Base-by-base conservation (phyloP, 2,113 vertebrate genomes). In the Eudyptes chrysolophus region DNA sequence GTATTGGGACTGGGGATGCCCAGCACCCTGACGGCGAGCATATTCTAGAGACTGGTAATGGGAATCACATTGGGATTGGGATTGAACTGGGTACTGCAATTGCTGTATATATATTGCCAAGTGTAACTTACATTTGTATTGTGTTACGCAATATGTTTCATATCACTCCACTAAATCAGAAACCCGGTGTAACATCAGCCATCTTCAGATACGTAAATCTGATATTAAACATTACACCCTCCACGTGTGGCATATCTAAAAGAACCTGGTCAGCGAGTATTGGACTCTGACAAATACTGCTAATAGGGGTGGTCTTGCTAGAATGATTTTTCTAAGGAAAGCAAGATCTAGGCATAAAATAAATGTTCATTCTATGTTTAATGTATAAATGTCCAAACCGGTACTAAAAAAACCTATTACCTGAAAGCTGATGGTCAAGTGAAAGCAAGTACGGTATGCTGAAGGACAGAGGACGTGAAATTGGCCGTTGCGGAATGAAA, bases 1-100 rank as follows among this genome's bases (percentile, higher is more conserved):
- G 40, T 42, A 42, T 42, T 42, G 12, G 12, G 13, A 2, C 8
- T 2, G 3, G 24, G 26, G 17, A 15, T 62, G 51, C 30, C 26
- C 36, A 66, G 27, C 16, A 26, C 36, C 44, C 62, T 80, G 48
- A 21, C 2, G 6, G 16, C 6, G 6, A 58, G 4, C 6, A 3
- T 20, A 0, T 36, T 52, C 77, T 66, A 26, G 34, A 54, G 11
- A 6, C 42, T 1, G 0, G 5, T 3, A 5, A 13, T 27, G 25
- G 46, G 34, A 52, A 25, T 78, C 29, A 21, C 17, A 1, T 2
- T 19, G n/a, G 15, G 72, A 55, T 25, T 65, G 32, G 6, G 29
- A 36, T 10, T 34, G n/a, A 54, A 12, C 4, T 36, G 21, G 15
- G 2, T 10, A 34, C 24, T 83, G 20, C 51, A 48, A 16, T 36